A percentile compares a stretch with the other conserved stretches of the same genome.
Evolutionary conservation across 2,888 invertebrate genomes (phyloP).

Genomic region (Nephrotoma appendiculata): DNA sequence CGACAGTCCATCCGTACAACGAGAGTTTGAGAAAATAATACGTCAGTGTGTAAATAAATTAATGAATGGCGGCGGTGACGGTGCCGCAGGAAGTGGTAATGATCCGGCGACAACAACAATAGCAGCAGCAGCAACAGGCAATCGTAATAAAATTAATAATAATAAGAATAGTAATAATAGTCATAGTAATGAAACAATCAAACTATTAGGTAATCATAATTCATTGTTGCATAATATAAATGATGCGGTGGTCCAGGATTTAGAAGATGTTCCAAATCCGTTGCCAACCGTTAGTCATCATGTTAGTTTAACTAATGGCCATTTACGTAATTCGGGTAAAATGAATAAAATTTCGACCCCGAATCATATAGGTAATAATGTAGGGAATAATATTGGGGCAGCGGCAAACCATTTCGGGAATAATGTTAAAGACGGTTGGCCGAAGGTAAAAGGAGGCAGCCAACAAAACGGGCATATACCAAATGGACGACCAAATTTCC

Average conservation of each 20-base stretch:
- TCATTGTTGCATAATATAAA: constrained; percentile 11
- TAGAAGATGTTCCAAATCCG: constrained; percentile 30
- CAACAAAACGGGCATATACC: constrained; percentile 13
- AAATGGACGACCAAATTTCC: constrained; percentile 25
- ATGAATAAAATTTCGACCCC: background rate
- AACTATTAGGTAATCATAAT: background rate
- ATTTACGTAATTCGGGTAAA: constrained; percentile 21
- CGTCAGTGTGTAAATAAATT: constrained; percentile 52
- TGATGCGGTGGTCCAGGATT: constrained; percentile 27
- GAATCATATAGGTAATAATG: constrained; percentile 9
- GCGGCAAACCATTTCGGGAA: background rate
- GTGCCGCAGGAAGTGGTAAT: background rate
- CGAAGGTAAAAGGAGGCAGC: background rate
- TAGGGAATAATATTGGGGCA: constrained; percentile 4
- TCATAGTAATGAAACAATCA: background rate
- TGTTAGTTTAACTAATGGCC: constrained; percentile 32
- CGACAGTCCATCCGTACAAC: constrained; percentile 59
- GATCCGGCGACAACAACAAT: background rate
- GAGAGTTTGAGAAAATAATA: constrained; percentile 58
- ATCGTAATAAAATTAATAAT: background rate
- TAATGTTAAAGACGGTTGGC: background rate
- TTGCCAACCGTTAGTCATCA: constrained; percentile 34
- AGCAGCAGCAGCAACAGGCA: background rate
- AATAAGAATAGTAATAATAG: constrained; percentile 11
- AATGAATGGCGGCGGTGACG: constrained; percentile 17